phyloP scores from a whole-genome alignment of 1,140 invertebrate genomes.

The Eumeta japonica region DNA sequence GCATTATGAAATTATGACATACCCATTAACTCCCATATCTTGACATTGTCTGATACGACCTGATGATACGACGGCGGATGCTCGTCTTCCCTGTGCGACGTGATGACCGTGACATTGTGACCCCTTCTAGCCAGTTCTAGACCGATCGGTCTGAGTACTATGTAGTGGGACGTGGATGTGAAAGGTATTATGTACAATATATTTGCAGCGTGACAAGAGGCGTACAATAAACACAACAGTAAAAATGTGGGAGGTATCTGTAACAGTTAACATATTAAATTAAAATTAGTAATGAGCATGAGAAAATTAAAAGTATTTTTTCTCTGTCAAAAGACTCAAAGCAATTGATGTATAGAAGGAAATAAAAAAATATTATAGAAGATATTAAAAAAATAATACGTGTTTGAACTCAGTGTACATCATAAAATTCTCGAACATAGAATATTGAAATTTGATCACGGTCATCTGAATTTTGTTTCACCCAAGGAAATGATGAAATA shows the following conservation, averaged over 20 bases:
- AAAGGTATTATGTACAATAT: constrained; percentile 32
- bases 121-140: constrained; percentile 40
- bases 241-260: neutral
- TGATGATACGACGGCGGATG: constrained; percentile 17
- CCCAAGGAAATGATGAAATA: too few species aligned
- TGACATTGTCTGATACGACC: constrained; percentile 13
- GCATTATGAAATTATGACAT: too few species aligned
- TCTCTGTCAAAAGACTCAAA: too few species aligned
- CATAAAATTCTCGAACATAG: too few species aligned
- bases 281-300: neutral
- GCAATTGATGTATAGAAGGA: too few species aligned
- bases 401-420: too few species aligned
- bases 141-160: constrained; percentile 28
- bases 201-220: constrained; percentile 6
- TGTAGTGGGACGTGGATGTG: constrained; percentile 37
- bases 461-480: too few species aligned
- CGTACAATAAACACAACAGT: neutral
- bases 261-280: neutral
- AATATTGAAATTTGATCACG: too few species aligned
- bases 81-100: constrained; percentile 13
- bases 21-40: neutral
- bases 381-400: too few species aligned
- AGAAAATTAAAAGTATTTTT: neutral
- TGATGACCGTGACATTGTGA: constrained; percentile 50
- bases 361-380: too few species aligned